phyloP scores from a whole-genome alignment of 37 sponge, comb jelly and placozoan species.

The Ianthella basta region DNA sequence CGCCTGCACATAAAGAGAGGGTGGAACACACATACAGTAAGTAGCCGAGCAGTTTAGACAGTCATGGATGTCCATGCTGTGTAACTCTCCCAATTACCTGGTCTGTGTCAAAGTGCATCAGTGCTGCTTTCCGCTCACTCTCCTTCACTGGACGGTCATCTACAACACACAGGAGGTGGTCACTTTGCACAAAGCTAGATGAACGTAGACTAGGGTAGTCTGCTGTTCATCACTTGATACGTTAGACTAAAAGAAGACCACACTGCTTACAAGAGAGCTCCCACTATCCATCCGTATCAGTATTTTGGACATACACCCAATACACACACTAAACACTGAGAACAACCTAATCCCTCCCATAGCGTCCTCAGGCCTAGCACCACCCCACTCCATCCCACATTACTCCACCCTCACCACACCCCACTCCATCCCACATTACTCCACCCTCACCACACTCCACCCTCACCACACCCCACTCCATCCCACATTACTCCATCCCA shows the following conservation, averaged over 20 bases:
- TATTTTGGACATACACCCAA: no score
- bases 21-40: not conserved
- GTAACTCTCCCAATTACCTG: conserved; percentile 39
- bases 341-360: no score
- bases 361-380: no score
- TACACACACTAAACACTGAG: no score
- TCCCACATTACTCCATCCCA: not conserved
- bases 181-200: not conserved
- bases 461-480: no score
- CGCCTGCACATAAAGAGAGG: conserved; percentile 14
- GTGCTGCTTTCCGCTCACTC: conserved; percentile 86
- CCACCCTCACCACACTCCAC: no score
- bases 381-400: not conserved
- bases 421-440: not conserved
- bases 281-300: no score
- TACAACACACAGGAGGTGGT: conserved; percentile 3
- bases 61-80: not conserved
- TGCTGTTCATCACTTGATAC: not conserved
- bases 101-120: conserved; percentile 83
- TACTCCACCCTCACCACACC: not conserved
- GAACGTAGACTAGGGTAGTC: not conserved
- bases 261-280: no score
- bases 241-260: no score
- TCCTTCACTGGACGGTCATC: conserved; percentile 89
- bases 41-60: no score